Evolutionary conservation across 2,888 invertebrate genomes (phyloP), one percentile per base, ranked within the genome.

Genomic region (Latheticus oryzae): DNA sequence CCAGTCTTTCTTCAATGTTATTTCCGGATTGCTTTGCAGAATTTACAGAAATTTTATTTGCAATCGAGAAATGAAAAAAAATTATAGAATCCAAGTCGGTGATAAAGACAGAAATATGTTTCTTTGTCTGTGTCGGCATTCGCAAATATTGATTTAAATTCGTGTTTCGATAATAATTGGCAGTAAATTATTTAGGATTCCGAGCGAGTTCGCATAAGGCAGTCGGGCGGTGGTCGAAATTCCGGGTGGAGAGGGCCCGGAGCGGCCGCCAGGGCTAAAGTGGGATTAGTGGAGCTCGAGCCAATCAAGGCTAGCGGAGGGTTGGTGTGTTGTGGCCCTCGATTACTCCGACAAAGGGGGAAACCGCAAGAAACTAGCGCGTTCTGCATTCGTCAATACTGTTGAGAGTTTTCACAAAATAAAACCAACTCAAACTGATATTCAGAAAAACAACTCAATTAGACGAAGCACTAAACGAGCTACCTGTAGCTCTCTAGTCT

Each of bases 231-330:
- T 55, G 65, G 62, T 53, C 60, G 63, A 57, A 62, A 58, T 60
- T 60, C 60, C 50, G 82, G 81, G 81, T 80, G 81, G 81, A 80
- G 81, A 81, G 81, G 75, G 74, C 80, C 80, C 81, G 81, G 81
- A 82, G 82, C 83, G 84, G 82, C 82, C 83, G 84, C 82, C 82
- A 81, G 74, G 85, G 85, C 84, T 85, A 84, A 85, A 84, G 82
- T 80, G 82, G 85, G 85, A 85, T 85, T 85, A 85, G 84, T 83
- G 81, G 81, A 84, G 84, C 84, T 84, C 83, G 84, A 84, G 85
- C 85, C 85, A 85, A 85, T 85, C 85, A 85, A 85, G 85, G 72
- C 74, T 69, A 60, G 64, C 67, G 68, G 67, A 65, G 71, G 72
- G 68, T 58, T 62, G 60, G 65, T 63, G 65, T 63, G 62, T 67